Evolutionary conservation across 2,888 invertebrate species (phyloP), one percentile per base, ranked within the genome.

Genomic region (Yponomeuta evonymella): DNA sequence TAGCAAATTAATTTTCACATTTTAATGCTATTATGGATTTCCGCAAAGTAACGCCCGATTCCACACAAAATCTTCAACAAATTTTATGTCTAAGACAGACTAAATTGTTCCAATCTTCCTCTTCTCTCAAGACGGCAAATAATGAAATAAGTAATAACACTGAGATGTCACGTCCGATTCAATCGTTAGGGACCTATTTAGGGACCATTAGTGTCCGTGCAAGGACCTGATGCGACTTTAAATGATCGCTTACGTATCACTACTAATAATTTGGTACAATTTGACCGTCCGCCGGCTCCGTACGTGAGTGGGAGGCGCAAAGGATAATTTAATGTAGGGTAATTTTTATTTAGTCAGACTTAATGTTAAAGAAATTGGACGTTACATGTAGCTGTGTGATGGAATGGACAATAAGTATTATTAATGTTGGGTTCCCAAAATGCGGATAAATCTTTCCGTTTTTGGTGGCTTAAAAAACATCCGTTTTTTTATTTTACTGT

Each of bases 221-320:
- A 71, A 72, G 73, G 74, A 72, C 74, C 76, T 79, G 73, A 79
- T 79, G 79, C 76, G 75, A 76, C 75, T 79, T 78, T 81, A 79
- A 81, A 81, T 78, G 78, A 79, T 76, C 79, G 79, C 77, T 81
- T 79, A 78, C 74, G 75, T 70, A 74, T 72, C 68, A 71, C 72
- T 69, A 71, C 72, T 69, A 72, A 73, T 73, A 74, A 72, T 73
- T 71, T 70, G 69, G 62, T 67, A 51, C 43, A 74, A 72, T 73
- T 71, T 69, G 67, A 58, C 51, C 51, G 51, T 58, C 51, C 15
- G 51, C 15, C 51, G 15, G 51, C 67, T 15, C 15, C 71, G 71
- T 68, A 70, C 72, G 73, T 73, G 72, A 70, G 62, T 33, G 67
- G n/a, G 51, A 58, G 51, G 33, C 65, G 11, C 30, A 15, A 67